Evolutionary conservation across 1,140 invertebrate genomes (phyloP).

Genomic region (Calosoma granatense): DNA sequence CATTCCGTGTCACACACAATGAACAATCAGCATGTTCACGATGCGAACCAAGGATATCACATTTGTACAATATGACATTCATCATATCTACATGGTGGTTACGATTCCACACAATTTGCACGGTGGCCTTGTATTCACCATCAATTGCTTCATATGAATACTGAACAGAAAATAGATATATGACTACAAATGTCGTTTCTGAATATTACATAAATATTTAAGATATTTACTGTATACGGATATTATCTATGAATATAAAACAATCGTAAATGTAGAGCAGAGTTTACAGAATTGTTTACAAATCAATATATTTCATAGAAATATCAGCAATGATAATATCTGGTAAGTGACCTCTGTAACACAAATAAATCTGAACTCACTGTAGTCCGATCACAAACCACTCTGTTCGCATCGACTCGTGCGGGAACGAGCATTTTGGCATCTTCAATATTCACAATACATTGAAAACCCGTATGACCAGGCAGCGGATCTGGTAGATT

Average conservation of each 20-base stretch:
- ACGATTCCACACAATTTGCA: slow-evolving; percentile 85
- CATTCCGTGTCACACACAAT: slow-evolving; percentile 78
- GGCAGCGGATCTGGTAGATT: slow-evolving; percentile 80
- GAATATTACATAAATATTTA: too few relatives aligned
- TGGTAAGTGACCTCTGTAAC: too few relatives aligned
- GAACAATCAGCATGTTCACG: slow-evolving; percentile 89
- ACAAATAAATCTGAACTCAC: too few relatives aligned
- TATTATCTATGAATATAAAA: neutral
- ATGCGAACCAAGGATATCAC: slow-evolving; percentile 85
- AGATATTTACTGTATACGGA: too few relatives aligned
- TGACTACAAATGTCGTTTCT: too few relatives aligned
- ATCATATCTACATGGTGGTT: slow-evolving; percentile 87
- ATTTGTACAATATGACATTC: slow-evolving; percentile 86
- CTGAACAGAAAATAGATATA: slow-evolving; percentile 35
- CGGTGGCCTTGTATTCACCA: slow-evolving; percentile 78
- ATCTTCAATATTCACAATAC: slow-evolving; percentile 82
- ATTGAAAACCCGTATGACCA: slow-evolving; percentile 79
- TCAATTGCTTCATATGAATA: slow-evolving; percentile 81
- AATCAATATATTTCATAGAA: too few relatives aligned
- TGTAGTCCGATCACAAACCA: slow-evolving; percentile 83
- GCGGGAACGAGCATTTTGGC: slow-evolving; percentile 82
- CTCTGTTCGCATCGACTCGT: slow-evolving; percentile 68
- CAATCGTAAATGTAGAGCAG: too few relatives aligned
- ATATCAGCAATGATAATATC: too few relatives aligned
- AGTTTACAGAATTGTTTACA: too few relatives aligned